A percentile compares a stretch with the other conserved stretches of the same genome.
phyloP scores from a whole-genome alignment of 2,113 vertebrate species.

The Choloepus hoffmanni region DNA sequence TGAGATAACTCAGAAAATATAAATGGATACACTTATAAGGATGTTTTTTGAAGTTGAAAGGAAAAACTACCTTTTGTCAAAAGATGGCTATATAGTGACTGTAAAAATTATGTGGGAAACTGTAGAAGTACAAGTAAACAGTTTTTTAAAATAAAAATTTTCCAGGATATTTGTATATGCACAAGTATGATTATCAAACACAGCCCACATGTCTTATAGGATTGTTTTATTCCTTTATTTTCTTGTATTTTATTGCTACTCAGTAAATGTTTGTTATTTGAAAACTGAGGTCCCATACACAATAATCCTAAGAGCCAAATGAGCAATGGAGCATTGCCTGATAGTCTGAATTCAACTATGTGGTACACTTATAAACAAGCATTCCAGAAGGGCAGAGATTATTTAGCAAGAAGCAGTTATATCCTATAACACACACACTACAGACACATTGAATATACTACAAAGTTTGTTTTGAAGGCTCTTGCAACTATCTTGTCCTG shows the following conservation, averaged over 20 bases:
- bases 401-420: background rate
- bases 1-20: no score
- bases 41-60: background rate
- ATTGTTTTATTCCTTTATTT: background rate
- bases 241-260: background rate
- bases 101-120: background rate
- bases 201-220: background rate
- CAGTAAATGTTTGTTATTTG: background rate
- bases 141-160: background rate
- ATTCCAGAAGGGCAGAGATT: background rate
- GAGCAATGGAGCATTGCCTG: background rate
- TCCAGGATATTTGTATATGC: background rate
- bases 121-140: background rate
- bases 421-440: background rate
- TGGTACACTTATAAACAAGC: background rate
- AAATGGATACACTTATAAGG: background rate
- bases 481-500: background rate
- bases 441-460: background rate
- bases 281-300: background rate
- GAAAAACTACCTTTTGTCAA: constrained; percentile 17
- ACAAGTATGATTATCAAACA: background rate
- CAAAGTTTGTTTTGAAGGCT: background rate
- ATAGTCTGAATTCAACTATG: background rate
- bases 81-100: background rate
- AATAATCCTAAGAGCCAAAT: background rate